Conservation (phyloP, 2,797 vertebrate species). For the Cirrhinus molitorella region DNA sequence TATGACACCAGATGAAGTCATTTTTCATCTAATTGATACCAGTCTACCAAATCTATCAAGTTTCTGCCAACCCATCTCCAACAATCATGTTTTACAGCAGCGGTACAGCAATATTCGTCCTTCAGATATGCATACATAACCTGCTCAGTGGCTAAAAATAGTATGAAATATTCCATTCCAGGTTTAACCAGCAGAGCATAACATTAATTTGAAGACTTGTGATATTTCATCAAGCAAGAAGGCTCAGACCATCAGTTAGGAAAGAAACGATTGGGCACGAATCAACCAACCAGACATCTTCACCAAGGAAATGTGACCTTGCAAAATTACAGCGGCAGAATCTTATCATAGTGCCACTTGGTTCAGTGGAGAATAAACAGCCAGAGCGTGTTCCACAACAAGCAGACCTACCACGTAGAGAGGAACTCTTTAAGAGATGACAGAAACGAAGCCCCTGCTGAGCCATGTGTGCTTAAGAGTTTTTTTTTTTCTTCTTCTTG, state of each 20-base stretch:
- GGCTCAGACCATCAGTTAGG: conserved; percentile 54
- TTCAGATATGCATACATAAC: conserved; percentile 51
- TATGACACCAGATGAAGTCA: neutral
- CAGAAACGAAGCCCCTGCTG: conserved; percentile 38
- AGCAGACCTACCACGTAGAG: conserved; percentile 11
- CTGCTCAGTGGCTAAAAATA: conserved; percentile 41
- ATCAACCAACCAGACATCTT: conserved; percentile 55
- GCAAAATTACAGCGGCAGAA: conserved; percentile 48
- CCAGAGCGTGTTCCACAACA: conserved; percentile 46
- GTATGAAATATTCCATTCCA: conserved; percentile 49
- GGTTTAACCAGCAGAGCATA: conserved; percentile 58
- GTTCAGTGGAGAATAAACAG: conserved; percentile 56
- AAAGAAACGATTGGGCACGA: conserved; percentile 56
- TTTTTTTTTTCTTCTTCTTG: neutral
- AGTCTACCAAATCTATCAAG: conserved; percentile 3
- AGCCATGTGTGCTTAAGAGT: conserved; percentile 33
- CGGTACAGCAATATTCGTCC: conserved; percentile 22
- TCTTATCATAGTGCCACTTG: conserved; percentile 54
- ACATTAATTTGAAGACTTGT: conserved; percentile 61
- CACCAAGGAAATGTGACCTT: conserved; percentile 55
- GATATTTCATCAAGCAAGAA: conserved; percentile 60
- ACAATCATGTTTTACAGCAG: conserved; percentile 1
- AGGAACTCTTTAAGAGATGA: conserved; percentile 31
- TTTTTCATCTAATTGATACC: conserved; percentile 17
- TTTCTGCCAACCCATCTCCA: conserved; percentile 12